Evolutionary conservation across 2,113 vertebrate genomes (phyloP).

Genomic region (Trogon surrucura): DNA sequence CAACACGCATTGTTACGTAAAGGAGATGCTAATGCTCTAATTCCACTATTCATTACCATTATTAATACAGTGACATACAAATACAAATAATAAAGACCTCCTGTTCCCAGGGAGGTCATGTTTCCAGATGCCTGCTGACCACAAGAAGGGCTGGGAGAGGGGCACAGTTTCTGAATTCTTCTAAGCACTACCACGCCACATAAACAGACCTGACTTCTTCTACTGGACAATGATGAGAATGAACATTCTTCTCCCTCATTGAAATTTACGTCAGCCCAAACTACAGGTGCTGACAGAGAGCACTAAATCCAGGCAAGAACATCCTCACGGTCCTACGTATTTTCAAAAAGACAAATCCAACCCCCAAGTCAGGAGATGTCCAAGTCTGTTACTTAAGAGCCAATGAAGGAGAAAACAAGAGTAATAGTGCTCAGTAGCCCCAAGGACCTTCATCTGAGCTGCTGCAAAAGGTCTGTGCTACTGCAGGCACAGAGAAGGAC

Average conservation of each 20-base stretch:
- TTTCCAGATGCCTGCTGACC: not conserved
- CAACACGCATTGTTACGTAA: not conserved
- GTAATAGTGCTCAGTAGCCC: not conserved
- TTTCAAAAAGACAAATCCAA: not conserved
- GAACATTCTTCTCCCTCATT: not conserved
- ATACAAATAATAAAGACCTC: not conserved
- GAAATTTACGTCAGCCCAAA: not conserved
- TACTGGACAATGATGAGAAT: not conserved
- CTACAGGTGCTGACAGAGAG: not conserved
- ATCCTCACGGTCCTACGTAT: not conserved
- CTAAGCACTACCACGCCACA: not conserved
- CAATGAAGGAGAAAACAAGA: conserved; percentile 4
- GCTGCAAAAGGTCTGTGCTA: not conserved
- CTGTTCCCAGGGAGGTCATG: not conserved
- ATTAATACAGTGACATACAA: not conserved
- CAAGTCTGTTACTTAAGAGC: not conserved
- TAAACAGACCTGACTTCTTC: not conserved
- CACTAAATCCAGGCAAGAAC: not conserved
- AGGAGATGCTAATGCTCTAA: not conserved
- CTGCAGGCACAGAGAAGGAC: not conserved
- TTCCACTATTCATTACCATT: conserved; percentile 29
- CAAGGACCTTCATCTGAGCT: not conserved
- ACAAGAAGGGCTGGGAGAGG: not conserved
- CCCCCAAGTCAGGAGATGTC: not conserved
- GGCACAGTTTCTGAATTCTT: not conserved